Evolutionary conservation across 2,113 vertebrate species (phyloP).

Genomic region (Lucifuga dentata): DNA sequence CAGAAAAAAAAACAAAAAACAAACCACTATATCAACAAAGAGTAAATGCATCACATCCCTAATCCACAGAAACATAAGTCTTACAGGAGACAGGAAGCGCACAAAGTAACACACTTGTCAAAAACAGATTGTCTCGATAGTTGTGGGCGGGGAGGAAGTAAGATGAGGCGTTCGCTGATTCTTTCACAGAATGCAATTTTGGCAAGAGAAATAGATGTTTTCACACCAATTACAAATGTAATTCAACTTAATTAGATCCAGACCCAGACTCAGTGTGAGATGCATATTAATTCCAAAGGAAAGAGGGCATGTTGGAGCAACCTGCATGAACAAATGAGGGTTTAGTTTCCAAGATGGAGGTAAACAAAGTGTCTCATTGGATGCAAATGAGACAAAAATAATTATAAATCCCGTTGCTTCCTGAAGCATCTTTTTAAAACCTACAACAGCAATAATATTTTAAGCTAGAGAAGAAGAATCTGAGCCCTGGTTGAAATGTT

Average conservation of each 20-base stretch:
- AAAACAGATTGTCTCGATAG: not conserved
- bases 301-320: slow-evolving; percentile 2
- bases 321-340: too few species aligned
- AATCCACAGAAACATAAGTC: not conserved
- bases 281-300: not conserved
- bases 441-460: too few species aligned
- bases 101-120: not conserved
- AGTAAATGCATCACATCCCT: not conserved
- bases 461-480: too few species aligned
- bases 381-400: too few species aligned
- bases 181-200: not conserved
- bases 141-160: not conserved
- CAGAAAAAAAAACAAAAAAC: not conserved
- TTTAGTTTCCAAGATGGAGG: too few species aligned
- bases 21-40: not conserved
- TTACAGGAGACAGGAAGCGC: not conserved
- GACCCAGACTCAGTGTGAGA: not conserved
- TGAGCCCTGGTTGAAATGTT: too few species aligned
- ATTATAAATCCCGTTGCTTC: too few species aligned
- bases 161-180: not conserved
- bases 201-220: not conserved
- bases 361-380: too few species aligned
- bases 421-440: too few species aligned
- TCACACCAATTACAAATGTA: slow-evolving; percentile 18
- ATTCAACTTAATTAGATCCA: not conserved